Base-by-base conservation (phyloP, 1,140 invertebrate genomes). In the Gryon sp. region DNA sequence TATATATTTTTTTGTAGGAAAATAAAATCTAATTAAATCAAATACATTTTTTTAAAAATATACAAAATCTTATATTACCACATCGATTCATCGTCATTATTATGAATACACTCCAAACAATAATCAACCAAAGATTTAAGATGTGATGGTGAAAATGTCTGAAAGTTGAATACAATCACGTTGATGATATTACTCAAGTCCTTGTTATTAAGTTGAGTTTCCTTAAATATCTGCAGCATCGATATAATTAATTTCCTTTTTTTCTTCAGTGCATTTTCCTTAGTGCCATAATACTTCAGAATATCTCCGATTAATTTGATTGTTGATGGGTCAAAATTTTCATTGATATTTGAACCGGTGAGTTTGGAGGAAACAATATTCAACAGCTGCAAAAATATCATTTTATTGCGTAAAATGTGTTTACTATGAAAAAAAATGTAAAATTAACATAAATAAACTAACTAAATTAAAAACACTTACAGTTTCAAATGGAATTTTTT, bases 91-190 rank as follows among this genome's bases (percentile, higher is more conserved):
- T 88, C 83, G 1, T 84, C 74, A 11, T 86, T 80, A 0, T 68
- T 72, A n/a, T 60, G 43, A 19, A 89, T 87, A 57, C 79, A 83
- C 0, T 68, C 38, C 1, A 86, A 14, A 70, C 83, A 88, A 59
- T 82, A 85, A 16, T 89, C 83, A 0, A 87, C 82, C 6, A 89
- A 46, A 48, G 85, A 81, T 24, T 80, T 26, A 0, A 88, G 40
- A 12, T 85, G 53, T 1, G 50, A 19, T 57, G 80, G 82, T 4
- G 80, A 55, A 50, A 80, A 83, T 18, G 43, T 66, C 9, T 84
- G 75, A 46, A 88, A 84, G 28, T 88, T 83, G 3, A 76, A 32
- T 2, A 83, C 65, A 26, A 89, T 86, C 4, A 79, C 46, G 66
- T 72, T 83, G 1, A 87, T 22, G 6, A 88, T 76, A 1, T 72